These are phyloP conservation scores for Chlorocebus sabaeus DNA, from an alignment of 2,113 vertebrate genomes.

Conservation along the genomic window DNA sequence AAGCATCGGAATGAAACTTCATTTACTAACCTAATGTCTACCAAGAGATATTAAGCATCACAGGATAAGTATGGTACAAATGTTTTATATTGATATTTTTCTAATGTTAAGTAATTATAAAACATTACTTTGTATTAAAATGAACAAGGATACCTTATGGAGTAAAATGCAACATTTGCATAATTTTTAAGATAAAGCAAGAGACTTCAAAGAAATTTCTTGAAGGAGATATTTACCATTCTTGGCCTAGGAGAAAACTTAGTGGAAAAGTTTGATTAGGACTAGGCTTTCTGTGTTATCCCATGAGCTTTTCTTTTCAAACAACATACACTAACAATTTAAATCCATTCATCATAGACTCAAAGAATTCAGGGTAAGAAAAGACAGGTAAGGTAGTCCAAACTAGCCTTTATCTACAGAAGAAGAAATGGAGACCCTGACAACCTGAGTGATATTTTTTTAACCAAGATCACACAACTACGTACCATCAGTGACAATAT, in stretches of 20 bases:
- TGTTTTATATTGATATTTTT: conserved; percentile 1
- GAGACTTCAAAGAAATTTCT: conserved; percentile 4
- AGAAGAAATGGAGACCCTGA: neutral
- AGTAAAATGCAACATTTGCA: neutral
- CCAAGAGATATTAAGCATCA: conserved; percentile 13
- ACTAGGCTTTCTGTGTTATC: neutral
- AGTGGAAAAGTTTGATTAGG: neutral
- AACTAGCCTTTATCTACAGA: neutral
- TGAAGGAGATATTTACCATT: neutral
- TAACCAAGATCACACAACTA: neutral
- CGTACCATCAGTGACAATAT: neutral
- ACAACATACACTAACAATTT: neutral
- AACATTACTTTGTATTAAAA: conserved; percentile 34
- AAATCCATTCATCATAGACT: neutral
- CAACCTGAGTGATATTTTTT: neutral
- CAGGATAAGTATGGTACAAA: neutral
- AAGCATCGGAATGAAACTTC: conserved; percentile 11
- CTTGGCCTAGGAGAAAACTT: neutral
- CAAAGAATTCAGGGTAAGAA: neutral
- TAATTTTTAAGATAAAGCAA: conserved; percentile 30
- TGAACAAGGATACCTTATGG: neutral
- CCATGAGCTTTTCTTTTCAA: neutral
- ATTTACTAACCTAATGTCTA: conserved; percentile 20
- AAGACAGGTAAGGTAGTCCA: neutral
- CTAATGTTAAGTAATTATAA: conserved; percentile 17